phyloP scores from a whole-genome alignment of 2,113 vertebrate species.

The Zosterops lateralis region DNA sequence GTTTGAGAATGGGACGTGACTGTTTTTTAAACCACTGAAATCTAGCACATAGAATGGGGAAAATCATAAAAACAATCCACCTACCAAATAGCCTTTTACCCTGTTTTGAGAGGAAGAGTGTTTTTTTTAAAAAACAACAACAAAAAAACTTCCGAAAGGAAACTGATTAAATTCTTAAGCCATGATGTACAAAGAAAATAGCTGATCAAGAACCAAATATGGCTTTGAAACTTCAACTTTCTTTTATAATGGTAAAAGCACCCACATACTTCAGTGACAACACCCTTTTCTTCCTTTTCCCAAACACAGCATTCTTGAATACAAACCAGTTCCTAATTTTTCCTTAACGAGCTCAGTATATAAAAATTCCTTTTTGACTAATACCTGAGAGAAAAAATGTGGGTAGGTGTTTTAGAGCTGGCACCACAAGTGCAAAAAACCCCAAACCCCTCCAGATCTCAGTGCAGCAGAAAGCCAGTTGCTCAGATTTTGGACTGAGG shows the following conservation, averaged over 20 bases:
- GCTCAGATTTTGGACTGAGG: not conserved
- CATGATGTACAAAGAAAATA: conserved; percentile 44
- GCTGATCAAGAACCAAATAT: conserved; percentile 40
- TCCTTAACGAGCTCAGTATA: not conserved
- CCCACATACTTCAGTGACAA: not conserved
- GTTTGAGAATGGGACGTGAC: not conserved
- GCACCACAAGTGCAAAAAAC: not conserved
- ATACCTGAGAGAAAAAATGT: not conserved
- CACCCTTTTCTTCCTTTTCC: not conserved
- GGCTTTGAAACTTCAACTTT: conserved; percentile 37
- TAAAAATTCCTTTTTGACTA: not conserved
- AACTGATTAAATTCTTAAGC: conserved; percentile 53
- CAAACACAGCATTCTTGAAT: not conserved
- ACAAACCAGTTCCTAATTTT: not conserved
- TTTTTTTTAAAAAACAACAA: not conserved
- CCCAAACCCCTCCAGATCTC: not conserved
- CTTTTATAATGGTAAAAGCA: conserved; percentile 21
- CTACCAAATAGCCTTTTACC: not conserved
- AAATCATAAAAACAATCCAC: not conserved
- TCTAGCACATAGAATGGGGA: not conserved
- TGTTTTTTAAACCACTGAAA: not conserved
- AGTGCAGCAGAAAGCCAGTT: not conserved
- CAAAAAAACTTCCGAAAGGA: not conserved
- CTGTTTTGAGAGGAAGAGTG: not conserved
- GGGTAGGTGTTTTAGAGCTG: not conserved